Conservation (phyloP, 2,113 vertebrate genomes). For the Eurystomus gularis region DNA sequence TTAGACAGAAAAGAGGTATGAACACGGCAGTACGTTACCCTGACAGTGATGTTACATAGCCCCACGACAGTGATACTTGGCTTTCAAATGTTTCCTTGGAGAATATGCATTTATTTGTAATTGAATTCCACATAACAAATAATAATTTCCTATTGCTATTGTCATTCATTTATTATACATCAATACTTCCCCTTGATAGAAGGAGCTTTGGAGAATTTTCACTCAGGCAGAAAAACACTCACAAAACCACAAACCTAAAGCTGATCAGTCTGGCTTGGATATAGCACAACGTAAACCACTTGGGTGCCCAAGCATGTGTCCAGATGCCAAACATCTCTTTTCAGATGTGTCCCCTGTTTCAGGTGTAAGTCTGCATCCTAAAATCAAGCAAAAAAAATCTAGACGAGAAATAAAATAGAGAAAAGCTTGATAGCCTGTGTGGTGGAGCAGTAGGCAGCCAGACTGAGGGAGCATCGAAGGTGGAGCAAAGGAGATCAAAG, state of each 20-base stretch:
- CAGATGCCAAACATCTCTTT: not conserved
- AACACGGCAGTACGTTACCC: not conserved
- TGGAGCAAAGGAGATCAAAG: not conserved
- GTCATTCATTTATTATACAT: not conserved
- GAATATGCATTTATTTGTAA: not conserved
- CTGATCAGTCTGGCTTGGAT: not conserved
- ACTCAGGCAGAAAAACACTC: not conserved
- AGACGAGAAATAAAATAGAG: not conserved
- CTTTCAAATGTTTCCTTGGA: not conserved
- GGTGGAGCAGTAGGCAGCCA: not conserved
- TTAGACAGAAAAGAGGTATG: not conserved
- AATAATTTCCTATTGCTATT: not conserved
- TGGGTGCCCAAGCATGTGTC: not conserved
- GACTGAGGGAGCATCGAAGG: not conserved
- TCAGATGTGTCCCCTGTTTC: not conserved
- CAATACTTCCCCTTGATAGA: not conserved
- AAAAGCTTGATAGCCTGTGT: not conserved
- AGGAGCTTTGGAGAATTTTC: not conserved
- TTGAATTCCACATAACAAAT: not conserved
- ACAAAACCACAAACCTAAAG: not conserved
- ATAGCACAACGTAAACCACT: not conserved
- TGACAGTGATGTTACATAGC: fast-evolving
- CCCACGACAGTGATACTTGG: not conserved
- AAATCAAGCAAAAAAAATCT: not conserved
- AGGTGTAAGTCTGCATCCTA: not conserved